Evolutionary conservation across 2,888 invertebrate genomes (phyloP), one percentile per base, ranked within the genome.

Genomic region (Pristionchus exspectatus): DNA sequence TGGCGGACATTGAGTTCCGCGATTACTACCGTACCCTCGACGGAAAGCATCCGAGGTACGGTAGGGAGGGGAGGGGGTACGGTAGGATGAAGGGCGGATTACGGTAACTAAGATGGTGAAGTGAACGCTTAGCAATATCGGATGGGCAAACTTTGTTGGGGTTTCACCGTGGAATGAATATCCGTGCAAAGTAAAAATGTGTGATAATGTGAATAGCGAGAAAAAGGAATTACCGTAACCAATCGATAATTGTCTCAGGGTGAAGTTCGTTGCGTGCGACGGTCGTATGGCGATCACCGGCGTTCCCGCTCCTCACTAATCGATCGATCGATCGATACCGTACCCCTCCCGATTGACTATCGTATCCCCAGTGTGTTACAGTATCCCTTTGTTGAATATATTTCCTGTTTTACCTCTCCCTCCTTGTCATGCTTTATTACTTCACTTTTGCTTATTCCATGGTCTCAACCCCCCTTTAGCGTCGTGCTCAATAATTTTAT

Each of bases 201-300:
- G 10, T 50, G 44, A 12, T 12, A 9, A 44, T 9, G 4, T 5
- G n/a, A 10, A 69, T 69, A 2, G 56, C 44, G 9, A 3, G 12
- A 56, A 56, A 56, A 56, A 2, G 12, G 12, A 63, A 1, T 24
- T 2, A 74, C 38, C 0, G 21, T 74, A 33, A 2, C 14, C 33
- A 81, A 81, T 81, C 50, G 27, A 81, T 81, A 81, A 10, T 54
- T 27, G 30, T 33, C n/a, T 98, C 95, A 98, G 98, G 96, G 97
- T 98, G 24, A 98, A 98, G 96, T 98, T 98, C 96, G 98, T 98
- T 87, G 98, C 98, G 9, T 98, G 98, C 96, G 98, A 98, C 96
- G 98, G 98, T 84, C 89, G 92, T 88, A 74, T 91, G 59, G 38
- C 83, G 24, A 30, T 27, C 44, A 77, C 81, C 27, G 33, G 63